These are phyloP conservation scores for Zaprionus gabonicus DNA, from an alignment of 1,140 invertebrate species.

Conservation along the genomic window DNA sequence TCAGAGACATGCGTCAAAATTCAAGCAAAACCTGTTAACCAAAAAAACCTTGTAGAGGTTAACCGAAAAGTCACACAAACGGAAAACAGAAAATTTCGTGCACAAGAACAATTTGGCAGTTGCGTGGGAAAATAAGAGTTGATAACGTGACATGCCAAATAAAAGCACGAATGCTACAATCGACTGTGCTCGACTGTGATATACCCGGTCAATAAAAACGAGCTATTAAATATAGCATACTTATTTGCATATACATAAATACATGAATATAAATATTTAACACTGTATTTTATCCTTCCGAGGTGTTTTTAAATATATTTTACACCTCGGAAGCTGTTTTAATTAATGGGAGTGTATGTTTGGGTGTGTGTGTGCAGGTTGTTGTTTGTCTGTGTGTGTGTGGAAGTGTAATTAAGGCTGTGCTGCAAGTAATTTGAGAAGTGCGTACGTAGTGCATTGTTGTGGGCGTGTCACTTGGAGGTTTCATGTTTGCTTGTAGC, in stretches of 20 bases:
- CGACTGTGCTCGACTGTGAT: too few species aligned
- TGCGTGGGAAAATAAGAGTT: constrained; percentile 15
- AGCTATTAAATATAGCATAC: too few species aligned
- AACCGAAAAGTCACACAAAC: constrained; percentile 25
- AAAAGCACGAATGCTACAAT: background rate
- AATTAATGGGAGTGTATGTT: background rate
- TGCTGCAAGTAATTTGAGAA: constrained; percentile 17
- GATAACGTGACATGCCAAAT: constrained; percentile 20
- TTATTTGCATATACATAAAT: background rate
- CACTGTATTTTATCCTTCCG: background rate
- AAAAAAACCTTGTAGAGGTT: constrained; percentile 19
- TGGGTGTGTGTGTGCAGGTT: background rate
- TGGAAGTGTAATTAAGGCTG: background rate
- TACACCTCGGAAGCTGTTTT: background rate
- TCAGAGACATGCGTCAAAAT: constrained; percentile 16
- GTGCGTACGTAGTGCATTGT: constrained; percentile 11
- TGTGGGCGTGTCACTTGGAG: constrained; percentile 25
- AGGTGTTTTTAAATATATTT: constrained; percentile 9
- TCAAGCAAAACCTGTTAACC: constrained; percentile 21
- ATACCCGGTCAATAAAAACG: too few species aligned
- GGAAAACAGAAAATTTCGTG: background rate
- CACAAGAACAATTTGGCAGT: constrained; percentile 1
- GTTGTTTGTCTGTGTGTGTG: background rate
- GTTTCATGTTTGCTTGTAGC: constrained; percentile 35
- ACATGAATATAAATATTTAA: constrained; percentile 14